These are phyloP conservation scores for Collichthys lucidus DNA, from an alignment of 2,113 vertebrate genomes.

Conservation along the genomic window DNA sequence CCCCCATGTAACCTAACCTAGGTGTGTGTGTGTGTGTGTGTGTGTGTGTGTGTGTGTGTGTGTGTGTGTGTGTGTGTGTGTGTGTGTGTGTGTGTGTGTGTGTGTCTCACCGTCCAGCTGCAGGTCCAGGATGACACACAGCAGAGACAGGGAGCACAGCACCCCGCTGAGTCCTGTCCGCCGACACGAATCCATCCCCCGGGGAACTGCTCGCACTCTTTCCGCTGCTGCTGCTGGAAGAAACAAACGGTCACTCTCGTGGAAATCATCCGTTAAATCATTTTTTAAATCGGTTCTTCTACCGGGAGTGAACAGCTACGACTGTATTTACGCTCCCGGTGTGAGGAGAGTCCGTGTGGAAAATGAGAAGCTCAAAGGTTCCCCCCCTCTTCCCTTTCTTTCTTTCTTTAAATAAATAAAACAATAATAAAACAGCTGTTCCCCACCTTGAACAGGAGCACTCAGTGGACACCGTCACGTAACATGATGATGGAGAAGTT, in stretches of 20 bases:
- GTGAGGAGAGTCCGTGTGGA: slow-evolving; percentile 71
- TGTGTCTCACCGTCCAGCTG: slow-evolving; percentile 85
- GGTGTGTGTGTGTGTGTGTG: accelerated
- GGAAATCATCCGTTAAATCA: slow-evolving; percentile 25
- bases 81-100: not conserved
- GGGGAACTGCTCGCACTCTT: slow-evolving; percentile 11
- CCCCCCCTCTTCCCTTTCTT: slow-evolving; percentile 36
- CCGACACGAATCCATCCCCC: slow-evolving; percentile 80
- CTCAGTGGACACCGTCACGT: not conserved
- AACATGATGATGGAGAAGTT: not conserved
- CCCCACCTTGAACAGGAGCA: accelerated
- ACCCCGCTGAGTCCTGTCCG: slow-evolving; percentile 80
- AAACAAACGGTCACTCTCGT: slow-evolving; percentile 33
- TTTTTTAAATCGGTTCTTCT: not conserved
- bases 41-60: not conserved
- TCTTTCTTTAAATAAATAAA: too few relatives aligned
- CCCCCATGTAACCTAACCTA: not conserved
- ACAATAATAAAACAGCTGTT: not conserved
- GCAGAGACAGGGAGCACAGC: slow-evolving; percentile 84
- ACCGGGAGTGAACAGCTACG: not conserved
- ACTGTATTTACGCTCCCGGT: slow-evolving; percentile 76
- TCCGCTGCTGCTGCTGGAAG: not conserved
- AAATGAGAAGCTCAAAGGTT: slow-evolving; percentile 54
- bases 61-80: not conserved
- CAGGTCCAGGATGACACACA: slow-evolving; percentile 87